Percentiles rank a stretch among this genome's conserved stretches.
Evolutionary conservation across 2,797 vertebrate genomes (phyloP).

Genomic region (Syncerus caffer): DNA sequence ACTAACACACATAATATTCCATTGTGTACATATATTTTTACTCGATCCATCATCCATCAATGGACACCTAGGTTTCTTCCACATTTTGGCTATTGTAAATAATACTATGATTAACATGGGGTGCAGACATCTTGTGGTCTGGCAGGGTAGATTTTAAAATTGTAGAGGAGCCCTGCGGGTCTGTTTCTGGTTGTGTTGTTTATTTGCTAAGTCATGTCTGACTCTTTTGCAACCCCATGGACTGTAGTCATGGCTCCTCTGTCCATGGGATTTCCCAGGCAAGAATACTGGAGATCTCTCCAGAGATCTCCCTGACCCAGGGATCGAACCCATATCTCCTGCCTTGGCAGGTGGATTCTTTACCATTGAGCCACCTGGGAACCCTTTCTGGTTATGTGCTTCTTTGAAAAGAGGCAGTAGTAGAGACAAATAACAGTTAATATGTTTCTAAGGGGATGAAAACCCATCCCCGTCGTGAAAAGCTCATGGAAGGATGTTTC

Average conservation of each 20-base stretch:
- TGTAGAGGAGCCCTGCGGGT: neutral
- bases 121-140: neutral
- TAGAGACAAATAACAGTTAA: no score
- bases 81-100: neutral
- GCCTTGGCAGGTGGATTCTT: neutral
- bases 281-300: neutral
- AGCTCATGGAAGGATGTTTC: neutral
- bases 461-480: neutral
- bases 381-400: neutral
- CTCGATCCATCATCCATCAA: neutral
- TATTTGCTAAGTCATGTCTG: neutral
- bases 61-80: neutral
- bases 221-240: neutral
- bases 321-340: neutral
- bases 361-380: neutral
- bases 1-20: neutral
- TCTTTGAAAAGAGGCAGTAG: neutral
- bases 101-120: neutral
- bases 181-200: neutral
- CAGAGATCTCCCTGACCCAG: neutral
- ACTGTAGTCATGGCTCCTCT: neutral
- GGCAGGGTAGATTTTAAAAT: neutral
- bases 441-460: neutral
- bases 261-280: neutral
- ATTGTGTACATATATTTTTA: neutral